Base-by-base conservation (phyloP, 2,113 vertebrate species). In the Stercorarius parasiticus region DNA sequence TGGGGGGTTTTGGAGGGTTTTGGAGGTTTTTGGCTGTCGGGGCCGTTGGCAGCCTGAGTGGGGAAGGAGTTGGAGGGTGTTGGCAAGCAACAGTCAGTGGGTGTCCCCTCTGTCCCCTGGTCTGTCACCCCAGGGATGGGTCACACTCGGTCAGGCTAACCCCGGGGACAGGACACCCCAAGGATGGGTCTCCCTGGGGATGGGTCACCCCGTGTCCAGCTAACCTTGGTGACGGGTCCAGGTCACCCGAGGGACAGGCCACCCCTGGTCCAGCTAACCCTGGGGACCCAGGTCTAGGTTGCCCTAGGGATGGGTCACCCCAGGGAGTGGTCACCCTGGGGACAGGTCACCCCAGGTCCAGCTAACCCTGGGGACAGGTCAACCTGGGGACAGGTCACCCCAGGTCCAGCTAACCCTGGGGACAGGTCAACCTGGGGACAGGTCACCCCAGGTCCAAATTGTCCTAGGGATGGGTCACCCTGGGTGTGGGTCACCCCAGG, bases 31-130 rank as follows among this genome's bases (percentile, higher is more conserved):
- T 59, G 16, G 40, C 34, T 77, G 40, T 77, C 8, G 0, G n/a
- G 30, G 14, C n/a, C 17, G 8, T 81, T 83, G 67, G 47, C 16
- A 42, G 40, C 49, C 27, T 0, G 0, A 27, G 67, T 1, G 6
- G 30, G n/a, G 50, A 49, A 71, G 50, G 67, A 90, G 52, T 47
- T 67, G 77, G 29, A 85, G 56, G 45, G 36, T 13, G 56, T 56
- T 36, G 26, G 66, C 27, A 27, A 47, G 45, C 52, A 38, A 25
- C 0, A 0, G 55, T 7, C 49, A 8, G 20, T 0, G 4, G 0
- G 2, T 55, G 18, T 32, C 70, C 34, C 25, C 34, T 58, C 70
- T 69, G 61, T 67, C 29, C 43, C 61, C 86, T 45, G 45, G 5
- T 56, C 25, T 70, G 61, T 67, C 82, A 53, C 27, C 30, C 7